Evolutionary conservation across 2,797 vertebrate species (phyloP).

Genomic region (Lacerta agilis): DNA sequence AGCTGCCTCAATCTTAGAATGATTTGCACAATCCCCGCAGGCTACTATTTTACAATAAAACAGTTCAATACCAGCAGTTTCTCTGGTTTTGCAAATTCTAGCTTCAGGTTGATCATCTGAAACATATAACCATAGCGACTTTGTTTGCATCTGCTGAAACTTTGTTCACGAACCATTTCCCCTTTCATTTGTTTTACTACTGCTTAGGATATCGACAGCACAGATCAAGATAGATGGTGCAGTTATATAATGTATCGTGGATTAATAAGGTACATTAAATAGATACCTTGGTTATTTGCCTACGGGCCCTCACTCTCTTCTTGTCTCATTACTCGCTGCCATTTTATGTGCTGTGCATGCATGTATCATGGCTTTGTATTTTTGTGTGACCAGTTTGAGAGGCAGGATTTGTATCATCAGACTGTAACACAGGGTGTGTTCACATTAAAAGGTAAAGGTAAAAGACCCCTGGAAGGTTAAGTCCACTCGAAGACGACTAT

Average conservation of each 20-base stretch:
- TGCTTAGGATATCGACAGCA: conserved; percentile 77
- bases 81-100: neutral
- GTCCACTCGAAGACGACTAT: too few relatives aligned
- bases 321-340: neutral
- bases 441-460: too few relatives aligned
- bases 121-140: neutral
- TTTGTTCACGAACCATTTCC: neutral
- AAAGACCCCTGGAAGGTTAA: too few relatives aligned
- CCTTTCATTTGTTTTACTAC: neutral
- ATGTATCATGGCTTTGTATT: too few relatives aligned
- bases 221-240: conserved; percentile 78
- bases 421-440: too few relatives aligned
- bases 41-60: neutral
- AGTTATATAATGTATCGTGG: conserved; percentile 81
- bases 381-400: too few relatives aligned
- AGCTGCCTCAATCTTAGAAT: too few relatives aligned
- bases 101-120: neutral
- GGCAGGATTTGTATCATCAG: too few relatives aligned
- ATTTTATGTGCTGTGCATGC: neutral
- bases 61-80: neutral
- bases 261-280: conserved; percentile 75
- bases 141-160: neutral
- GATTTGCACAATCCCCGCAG: neutral
- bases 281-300: neutral
- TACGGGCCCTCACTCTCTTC: neutral